phyloP scores from a whole-genome alignment of 2,113 vertebrate species.

The Saimiri boliviensis region DNA sequence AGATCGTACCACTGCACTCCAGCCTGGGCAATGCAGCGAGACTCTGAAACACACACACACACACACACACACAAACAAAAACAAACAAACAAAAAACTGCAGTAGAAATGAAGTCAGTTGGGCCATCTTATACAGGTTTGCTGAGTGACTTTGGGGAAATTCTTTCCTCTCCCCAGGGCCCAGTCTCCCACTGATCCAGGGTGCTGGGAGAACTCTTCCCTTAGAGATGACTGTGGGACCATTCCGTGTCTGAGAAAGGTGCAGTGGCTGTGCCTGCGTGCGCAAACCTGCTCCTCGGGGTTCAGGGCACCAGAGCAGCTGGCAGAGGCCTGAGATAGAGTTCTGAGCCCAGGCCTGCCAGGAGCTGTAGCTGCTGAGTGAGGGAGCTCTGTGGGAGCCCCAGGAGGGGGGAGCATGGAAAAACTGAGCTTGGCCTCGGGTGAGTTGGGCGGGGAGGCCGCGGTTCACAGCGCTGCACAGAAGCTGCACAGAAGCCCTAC shows the following conservation, averaged over 20 bases:
- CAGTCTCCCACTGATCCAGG: neutral
- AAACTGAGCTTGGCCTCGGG: slow-evolving; percentile 52
- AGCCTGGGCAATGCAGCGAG: no score
- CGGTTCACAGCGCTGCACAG: slow-evolving; percentile 36
- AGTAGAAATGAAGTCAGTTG: neutral
- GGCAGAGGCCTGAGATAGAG: neutral
- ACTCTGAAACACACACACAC: no score
- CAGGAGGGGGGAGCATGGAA: slow-evolving; percentile 21
- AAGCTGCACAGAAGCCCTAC: slow-evolving; percentile 50
- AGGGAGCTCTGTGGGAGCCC: slow-evolving; percentile 29
- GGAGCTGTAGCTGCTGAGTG: neutral
- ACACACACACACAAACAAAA: no score
- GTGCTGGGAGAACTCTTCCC: neutral
- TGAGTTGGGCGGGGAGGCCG: neutral
- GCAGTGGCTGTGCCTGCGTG: neutral
- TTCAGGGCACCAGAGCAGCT: neutral
- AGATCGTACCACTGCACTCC: no score
- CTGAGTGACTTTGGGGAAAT: neutral
- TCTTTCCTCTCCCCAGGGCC: neutral
- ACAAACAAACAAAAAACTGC: no score
- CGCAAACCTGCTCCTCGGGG: fast-evolving
- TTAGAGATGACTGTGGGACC: neutral
- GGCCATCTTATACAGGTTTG: neutral
- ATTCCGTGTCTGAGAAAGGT: neutral
- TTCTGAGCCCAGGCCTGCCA: neutral